These are phyloP conservation scores for Centroberyx gerrardi DNA, from an alignment of 2,797 vertebrate genomes.

Conservation along the genomic window DNA sequence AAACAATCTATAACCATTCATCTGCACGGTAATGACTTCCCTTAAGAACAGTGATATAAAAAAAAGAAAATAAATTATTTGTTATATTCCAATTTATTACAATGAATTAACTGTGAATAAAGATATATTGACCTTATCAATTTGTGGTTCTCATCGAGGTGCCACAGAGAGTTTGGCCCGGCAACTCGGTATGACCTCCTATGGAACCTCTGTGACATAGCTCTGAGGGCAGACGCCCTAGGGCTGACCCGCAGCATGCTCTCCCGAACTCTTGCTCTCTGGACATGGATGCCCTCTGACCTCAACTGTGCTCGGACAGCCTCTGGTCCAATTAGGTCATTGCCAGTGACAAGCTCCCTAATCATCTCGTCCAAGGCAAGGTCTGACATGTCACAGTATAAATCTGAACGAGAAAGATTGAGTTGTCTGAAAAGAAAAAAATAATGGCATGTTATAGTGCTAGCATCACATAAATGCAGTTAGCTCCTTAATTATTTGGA, in stretches of 20 bases:
- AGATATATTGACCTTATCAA: background rate
- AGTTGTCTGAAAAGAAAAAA: too few species aligned
- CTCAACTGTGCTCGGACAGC: too few species aligned
- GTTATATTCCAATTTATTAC: background rate
- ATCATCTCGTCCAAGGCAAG: too few species aligned
- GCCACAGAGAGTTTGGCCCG: background rate
- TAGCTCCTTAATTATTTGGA: too few species aligned
- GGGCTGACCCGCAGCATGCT: background rate
- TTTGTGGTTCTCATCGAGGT: conserved; percentile 1
- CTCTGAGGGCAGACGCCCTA: background rate
- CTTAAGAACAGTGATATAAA: background rate
- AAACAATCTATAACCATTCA: too few species aligned
- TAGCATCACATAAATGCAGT: too few species aligned
- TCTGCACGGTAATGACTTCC: too few species aligned
- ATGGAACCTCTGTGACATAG: background rate
- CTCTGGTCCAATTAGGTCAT: too few species aligned
- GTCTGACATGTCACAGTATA: too few species aligned
- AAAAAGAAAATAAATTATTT: background rate
- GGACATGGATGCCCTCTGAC: background rate
- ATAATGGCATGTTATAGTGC: too few species aligned
- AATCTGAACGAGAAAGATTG: too few species aligned
- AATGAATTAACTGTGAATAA: background rate
- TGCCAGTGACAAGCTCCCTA: too few species aligned
- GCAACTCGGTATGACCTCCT: background rate
- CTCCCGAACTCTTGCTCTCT: background rate